Evolutionary conservation across 2,888 invertebrate species (phyloP).

Genomic region (Ennomos erosarius): DNA sequence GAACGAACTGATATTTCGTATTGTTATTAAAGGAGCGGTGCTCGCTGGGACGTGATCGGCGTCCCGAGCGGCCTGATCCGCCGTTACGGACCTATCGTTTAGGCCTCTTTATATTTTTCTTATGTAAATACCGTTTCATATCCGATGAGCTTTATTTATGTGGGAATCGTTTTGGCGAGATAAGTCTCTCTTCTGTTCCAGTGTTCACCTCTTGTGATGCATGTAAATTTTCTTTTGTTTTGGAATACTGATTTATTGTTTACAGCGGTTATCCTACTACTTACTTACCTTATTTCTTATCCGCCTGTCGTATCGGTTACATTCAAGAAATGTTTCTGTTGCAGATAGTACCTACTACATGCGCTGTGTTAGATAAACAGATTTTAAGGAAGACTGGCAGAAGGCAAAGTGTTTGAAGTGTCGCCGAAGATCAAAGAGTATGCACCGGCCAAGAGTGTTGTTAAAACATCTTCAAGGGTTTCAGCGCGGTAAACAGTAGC

Average conservation of each 20-base stretch:
- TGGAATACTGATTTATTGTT: conserved; percentile 71
- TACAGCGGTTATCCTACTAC: conserved; percentile 45
- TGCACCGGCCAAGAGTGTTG: conserved; percentile 66
- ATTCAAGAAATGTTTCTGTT: conserved; percentile 34
- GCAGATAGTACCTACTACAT: conserved; percentile 27
- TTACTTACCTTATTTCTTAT: conserved; percentile 39
- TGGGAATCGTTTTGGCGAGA: conserved; percentile 85
- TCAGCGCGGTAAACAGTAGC: conserved; percentile 78
- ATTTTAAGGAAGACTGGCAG: conserved; percentile 45
- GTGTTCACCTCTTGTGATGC: conserved; percentile 76
- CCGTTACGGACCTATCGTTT: conserved; percentile 82
- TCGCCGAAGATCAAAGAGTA: conserved; percentile 77
- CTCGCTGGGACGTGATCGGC: conserved; percentile 73
- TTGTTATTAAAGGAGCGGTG: conserved; percentile 82
- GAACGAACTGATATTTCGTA: conserved; percentile 86
- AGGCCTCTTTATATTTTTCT: conserved; percentile 85
- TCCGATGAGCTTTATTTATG: conserved; percentile 86
- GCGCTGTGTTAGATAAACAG: conserved; percentile 46
- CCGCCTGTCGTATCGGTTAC: conserved; percentile 26
- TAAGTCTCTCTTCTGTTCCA: conserved; percentile 77
- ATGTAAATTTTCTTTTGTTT: conserved; percentile 72
- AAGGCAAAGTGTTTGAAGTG: conserved; percentile 62
- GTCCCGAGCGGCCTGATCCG: conserved; percentile 71
- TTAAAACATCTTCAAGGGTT: conserved; percentile 80
- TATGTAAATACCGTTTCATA: conserved; percentile 85